These are phyloP conservation scores for Athalia rosae DNA, from an alignment of 2,888 invertebrate species.

Conservation along the genomic window DNA sequence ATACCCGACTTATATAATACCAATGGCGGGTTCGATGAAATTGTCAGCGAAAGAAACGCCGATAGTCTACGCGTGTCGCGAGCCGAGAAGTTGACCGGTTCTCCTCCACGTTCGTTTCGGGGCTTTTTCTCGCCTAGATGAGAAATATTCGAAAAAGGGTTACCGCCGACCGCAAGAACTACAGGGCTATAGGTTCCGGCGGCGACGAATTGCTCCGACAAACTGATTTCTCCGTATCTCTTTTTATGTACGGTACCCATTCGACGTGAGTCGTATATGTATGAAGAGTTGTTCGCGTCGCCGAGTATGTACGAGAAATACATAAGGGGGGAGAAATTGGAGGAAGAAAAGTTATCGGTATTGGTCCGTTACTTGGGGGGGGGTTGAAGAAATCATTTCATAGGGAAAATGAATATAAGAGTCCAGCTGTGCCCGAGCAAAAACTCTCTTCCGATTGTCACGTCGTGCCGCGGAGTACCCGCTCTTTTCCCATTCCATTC, in stretches of 20 bases:
- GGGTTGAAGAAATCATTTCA: conserved; percentile 55
- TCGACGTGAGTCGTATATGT: no score
- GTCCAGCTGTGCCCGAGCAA: conserved; percentile 60
- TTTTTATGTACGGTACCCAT: no score
- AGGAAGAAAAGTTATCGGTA: conserved; percentile 16
- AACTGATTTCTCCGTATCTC: no score
- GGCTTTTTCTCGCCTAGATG: not conserved
- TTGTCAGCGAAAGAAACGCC: conserved; percentile 20
- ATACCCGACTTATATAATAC: conserved; percentile 3
- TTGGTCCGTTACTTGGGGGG: conserved; percentile 26
- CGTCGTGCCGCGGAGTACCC: conserved; percentile 10
- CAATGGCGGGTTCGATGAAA: conserved; percentile 17
- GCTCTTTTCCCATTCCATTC: conserved; percentile 34
- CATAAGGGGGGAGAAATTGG: not conserved
- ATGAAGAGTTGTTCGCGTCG: not conserved
- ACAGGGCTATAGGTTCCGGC: no score
- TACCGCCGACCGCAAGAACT: no score
- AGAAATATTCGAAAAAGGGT: not conserved
- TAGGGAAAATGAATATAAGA: conserved; percentile 61
- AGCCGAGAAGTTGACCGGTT: conserved; percentile 24
- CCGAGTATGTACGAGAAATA: not conserved
- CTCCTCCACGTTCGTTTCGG: not conserved
- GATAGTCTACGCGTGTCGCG: conserved; percentile 20
- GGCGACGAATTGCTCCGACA: no score
- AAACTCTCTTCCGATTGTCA: conserved; percentile 50